Base-by-base conservation (phyloP, 2,113 vertebrate species). In the Gallinago undulata region DNA sequence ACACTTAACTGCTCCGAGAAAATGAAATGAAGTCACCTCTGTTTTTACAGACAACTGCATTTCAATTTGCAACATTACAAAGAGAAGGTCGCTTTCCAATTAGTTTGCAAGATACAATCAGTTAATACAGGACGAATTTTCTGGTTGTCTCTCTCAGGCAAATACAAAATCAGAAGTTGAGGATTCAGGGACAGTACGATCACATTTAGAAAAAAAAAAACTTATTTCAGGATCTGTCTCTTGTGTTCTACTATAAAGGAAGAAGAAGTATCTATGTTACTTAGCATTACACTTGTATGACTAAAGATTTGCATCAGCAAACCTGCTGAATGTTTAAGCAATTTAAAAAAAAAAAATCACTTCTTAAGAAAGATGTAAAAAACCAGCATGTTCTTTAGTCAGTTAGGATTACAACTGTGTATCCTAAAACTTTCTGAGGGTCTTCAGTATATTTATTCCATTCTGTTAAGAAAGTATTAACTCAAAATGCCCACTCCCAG, bases 391-490 rank as follows among this genome's bases (percentile, higher is more conserved):
- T 78, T 70, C n/a, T 84, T 92, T 31, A 82, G 41, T 68, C 50
- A 73, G 11, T 16, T 30, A 70, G 25, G 50, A 73, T 80, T 85
- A 69, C 25, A 93, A 24, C 15, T 43, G 23, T 4, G 28, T 23
- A 45, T 41, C 63, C 72, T 59, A 67, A 45, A 74, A 53, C 2
- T 70, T 64, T 56, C 45, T 89, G 30, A n/a, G 53, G 6, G 30
- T 85, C 41, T 92, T 86, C 8, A 81, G 90, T 89, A 37, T 1
- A 57, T 37, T 87, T 56, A 67, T 55, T 87, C 57, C 63, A n/a
- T 17, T 74, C 43, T 79, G 13, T 66, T 94, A 90, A 80, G 41
- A 91, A 95, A 86, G 63, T 62, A 90, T 57, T 73, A 93, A 79
- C 73, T 88, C 59, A 89, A 89, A 95, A 90, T 19, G 50, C n/a